Evolutionary conservation across 2,888 invertebrate genomes (phyloP).

Genomic region (Phania funesta): DNA sequence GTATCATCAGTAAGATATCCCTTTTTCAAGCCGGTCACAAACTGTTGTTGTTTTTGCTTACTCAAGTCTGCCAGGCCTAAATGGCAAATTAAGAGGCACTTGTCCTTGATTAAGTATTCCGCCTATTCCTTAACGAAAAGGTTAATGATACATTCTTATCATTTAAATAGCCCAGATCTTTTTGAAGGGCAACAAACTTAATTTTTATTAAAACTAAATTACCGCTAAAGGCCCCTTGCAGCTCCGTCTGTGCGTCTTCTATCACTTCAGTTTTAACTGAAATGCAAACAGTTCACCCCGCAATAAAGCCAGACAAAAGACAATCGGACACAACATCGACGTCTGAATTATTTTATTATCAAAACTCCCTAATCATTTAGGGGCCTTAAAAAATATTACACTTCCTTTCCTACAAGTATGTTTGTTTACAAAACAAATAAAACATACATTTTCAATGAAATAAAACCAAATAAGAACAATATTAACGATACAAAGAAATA

Average conservation of each 20-base stretch:
- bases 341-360: neutral
- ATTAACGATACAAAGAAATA: conserved; percentile 2
- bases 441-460: conserved; percentile 39
- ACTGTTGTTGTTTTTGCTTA: no score
- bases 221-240: no score
- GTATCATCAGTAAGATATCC: no score
- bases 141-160: no score
- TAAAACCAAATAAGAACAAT: conserved; percentile 29
- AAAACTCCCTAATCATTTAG: conserved; percentile 37
- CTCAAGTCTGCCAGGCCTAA: no score
- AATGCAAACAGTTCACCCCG: conserved; percentile 5
- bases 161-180: no score
- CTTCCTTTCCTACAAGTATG: conserved; percentile 3
- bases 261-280: neutral
- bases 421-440: conserved; percentile 53
- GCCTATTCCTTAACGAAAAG: no score
- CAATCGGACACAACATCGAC: conserved; percentile 1
- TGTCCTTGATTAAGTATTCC: no score
- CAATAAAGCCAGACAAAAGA: neutral
- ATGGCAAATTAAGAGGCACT: no score
- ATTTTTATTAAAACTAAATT: no score
- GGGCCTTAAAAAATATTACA: conserved; percentile 13
- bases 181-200: no score
- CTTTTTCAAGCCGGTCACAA: no score
- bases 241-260: neutral